Base-by-base conservation (phyloP, 2,113 vertebrate species). In the Ictidomys tridecemlineatus region DNA sequence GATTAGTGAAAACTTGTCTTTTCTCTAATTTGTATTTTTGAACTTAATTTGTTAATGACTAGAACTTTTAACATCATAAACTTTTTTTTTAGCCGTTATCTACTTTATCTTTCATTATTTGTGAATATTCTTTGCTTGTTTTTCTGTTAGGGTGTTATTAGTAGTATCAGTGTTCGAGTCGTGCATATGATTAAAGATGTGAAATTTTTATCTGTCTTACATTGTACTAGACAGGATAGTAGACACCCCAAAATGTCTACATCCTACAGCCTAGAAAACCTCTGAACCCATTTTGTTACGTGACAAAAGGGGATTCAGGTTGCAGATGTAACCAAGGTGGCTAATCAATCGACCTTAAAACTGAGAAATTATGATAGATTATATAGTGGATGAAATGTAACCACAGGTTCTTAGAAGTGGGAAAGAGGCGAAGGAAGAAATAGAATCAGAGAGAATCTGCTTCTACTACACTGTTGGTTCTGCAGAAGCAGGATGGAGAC, bases 41-140 rank as follows among this genome's bases (percentile, higher is more conserved):
- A 34, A 53, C 14, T 28, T 61, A 37, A 61, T 61, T 37, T 58
- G 8, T 93, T 79, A 67, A 84, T 51, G 53, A 85, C 24, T 58
- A 10, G 4, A 28, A 2, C 61, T 10, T 65, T n/a, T 56, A 76
- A 34, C 4, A 24, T 51, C 93, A 78, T 48, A 13, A 56, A 82
- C 48, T 20, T 48, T 14, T 48, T 14, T 45, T 91, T 91, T 17
- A 91, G 22, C 10, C 6, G 74, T 28, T 88, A 79, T 53, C 56
- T 90, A 69, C 32, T 88, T 96, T 93, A 89, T 42, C n/a, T 76
- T 86, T 61, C 13, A 67, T 65, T 74, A 69, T 87, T 56, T 92
- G 37, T 53, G 39, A 65, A 37, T 79, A 48, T 22, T 58, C 24
- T 82, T 85, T 69, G 73, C 58, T 87, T 61, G 34, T 16, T 72